Conservation (phyloP, 2,888 invertebrate species). For the Philonicus albiceps region DNA sequence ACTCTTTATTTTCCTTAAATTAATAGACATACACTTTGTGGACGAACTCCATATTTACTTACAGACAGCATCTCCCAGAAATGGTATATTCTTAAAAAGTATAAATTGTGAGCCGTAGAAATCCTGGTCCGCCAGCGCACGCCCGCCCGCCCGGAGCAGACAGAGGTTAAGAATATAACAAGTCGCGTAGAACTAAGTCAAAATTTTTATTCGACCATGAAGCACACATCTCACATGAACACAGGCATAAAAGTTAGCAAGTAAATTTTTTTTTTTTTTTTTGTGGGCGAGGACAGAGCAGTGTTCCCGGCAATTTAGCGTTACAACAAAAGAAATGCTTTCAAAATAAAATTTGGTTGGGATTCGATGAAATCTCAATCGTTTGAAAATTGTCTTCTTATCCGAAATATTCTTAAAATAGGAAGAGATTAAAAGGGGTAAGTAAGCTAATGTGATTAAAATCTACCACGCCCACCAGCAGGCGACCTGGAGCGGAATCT, state of each 20-base stretch:
- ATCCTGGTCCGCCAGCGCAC: not conserved
- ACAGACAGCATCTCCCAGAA: slow-evolving; percentile 17
- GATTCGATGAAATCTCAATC: slow-evolving; percentile 11
- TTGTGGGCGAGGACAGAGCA: not conserved
- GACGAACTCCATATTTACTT: slow-evolving; percentile 19
- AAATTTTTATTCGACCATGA: slow-evolving; percentile 32
- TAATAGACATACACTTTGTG: not conserved
- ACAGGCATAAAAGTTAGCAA: slow-evolving; percentile 26
- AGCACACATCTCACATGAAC: slow-evolving; percentile 31
- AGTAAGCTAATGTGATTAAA: slow-evolving; percentile 25
- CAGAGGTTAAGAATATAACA: slow-evolving; percentile 4
- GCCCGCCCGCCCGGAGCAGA: not conserved
- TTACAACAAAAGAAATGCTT: not conserved
- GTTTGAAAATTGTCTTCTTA: slow-evolving; percentile 18
- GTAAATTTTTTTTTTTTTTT: not conserved
- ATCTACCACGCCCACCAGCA: slow-evolving; percentile 55
- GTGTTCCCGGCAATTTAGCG: not conserved
- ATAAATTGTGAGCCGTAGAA: not conserved
- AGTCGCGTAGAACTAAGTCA: slow-evolving; percentile 15
- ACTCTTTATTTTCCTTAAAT: not conserved
- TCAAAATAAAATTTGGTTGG: slow-evolving; percentile 16
- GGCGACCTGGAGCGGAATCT: slow-evolving; percentile 62
- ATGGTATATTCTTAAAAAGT: not conserved
- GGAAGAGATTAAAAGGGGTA: slow-evolving; percentile 14
- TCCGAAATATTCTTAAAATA: slow-evolving; percentile 37